Evolutionary conservation across 1,140 invertebrate genomes (phyloP).

Genomic region (Druon quercuslanigerum): DNA sequence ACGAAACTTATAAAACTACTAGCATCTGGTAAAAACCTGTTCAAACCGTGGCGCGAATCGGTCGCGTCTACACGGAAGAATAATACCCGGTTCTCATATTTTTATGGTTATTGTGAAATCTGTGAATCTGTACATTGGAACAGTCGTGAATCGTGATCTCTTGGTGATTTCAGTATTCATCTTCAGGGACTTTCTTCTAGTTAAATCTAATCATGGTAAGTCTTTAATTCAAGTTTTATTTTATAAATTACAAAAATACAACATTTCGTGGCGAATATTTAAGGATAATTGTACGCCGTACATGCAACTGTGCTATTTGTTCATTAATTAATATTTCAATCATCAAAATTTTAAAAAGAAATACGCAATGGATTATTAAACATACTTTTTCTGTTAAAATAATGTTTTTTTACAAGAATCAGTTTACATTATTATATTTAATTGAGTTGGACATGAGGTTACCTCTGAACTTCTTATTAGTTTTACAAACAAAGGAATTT

Average conservation of each 20-base stretch:
- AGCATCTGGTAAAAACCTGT: conserved; percentile 34
- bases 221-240: neutral
- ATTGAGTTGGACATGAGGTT: too few relatives aligned
- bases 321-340: too few relatives aligned
- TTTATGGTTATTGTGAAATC: neutral
- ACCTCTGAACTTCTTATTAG: too few relatives aligned
- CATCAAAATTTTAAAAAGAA: too few relatives aligned
- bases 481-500: too few relatives aligned
- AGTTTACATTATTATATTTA: too few relatives aligned
- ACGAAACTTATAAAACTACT: conserved; percentile 58
- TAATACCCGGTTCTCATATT: conserved; percentile 6
- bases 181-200: neutral
- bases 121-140: neutral
- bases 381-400: too few relatives aligned
- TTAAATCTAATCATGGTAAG: neutral
- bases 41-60: conserved; percentile 41
- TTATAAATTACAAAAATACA: neutral
- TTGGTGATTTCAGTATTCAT: neutral
- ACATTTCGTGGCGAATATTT: too few relatives aligned
- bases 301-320: too few relatives aligned
- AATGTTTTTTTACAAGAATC: too few relatives aligned
- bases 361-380: too few relatives aligned
- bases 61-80: conserved; percentile 35
- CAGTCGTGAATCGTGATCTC: conserved; percentile 1
- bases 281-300: too few relatives aligned